Evolutionary conservation across 2,113 vertebrate species (phyloP), one percentile per base, ranked within the genome.

Genomic region (Podocnemis expansa): DNA sequence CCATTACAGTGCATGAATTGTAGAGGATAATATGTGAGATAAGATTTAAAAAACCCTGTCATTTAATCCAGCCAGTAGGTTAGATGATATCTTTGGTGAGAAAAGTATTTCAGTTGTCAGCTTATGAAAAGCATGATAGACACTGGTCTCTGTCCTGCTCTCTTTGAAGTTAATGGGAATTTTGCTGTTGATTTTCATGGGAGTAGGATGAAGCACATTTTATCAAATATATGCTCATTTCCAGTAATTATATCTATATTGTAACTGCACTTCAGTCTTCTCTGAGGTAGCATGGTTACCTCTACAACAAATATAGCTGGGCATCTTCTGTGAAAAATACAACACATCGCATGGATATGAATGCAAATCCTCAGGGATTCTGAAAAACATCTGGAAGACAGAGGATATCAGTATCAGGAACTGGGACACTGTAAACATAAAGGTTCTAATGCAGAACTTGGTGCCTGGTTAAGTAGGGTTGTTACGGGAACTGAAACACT

Each of bases 11-110:
- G 43, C 78, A 83, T n/a, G 47, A 96, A 89, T 27, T 96, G 95
- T 94, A 94, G 95, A 80, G 93, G 80, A 78, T 96, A 95, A 58
- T 89, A 93, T 82, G 92, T 93, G 54, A 81, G 52, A 56, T 9
- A 56, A 79, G 92, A 87, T 54, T 80, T 51, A 82, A 93, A 96
- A 93, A 78, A 96, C 70, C 11, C 91, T 97, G 97, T 94, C 95
- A 93, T 96, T 89, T 96, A 94, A 92, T 94, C 92, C 0, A 22
- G 27, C 38, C 55, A 56, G 78, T 76, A 88, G 92, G 94, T 90
- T 93, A 75, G 94, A 88, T 22, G 95, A 93, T 91, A 90, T 87
- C 93, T 96, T 90, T 93, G 91, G 95, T 87, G 49, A 47, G 78
- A 85, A 94, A 85, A 81, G 29, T 45, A 78, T 85, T n/a, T 47